phyloP scores from a whole-genome alignment of 2,113 vertebrate genomes.

The Telmatochromis brachygnathus region DNA sequence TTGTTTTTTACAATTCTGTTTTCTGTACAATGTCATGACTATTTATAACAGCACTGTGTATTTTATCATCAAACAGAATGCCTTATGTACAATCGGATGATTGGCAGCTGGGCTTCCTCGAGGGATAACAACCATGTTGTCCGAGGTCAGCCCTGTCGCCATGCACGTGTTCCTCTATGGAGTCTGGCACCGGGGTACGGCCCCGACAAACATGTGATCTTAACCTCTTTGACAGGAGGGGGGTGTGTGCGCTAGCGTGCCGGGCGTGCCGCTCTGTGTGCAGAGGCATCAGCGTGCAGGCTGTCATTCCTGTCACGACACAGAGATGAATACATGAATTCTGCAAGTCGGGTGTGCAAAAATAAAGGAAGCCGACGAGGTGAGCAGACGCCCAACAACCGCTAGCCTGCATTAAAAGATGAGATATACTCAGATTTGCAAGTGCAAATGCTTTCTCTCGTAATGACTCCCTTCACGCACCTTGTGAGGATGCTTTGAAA shows the following conservation, averaged over 20 bases:
- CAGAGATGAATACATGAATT: background rate
- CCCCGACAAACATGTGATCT: constrained; percentile 41
- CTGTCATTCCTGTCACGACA: background rate
- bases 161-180: background rate
- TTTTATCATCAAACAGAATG: constrained; percentile 4
- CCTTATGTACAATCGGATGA: background rate
- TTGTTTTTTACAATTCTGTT: background rate
- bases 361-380: background rate
- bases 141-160: constrained; percentile 13
- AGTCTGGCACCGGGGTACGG: background rate
- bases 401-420: background rate
- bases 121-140: constrained; percentile 14
- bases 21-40: background rate
- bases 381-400: background rate
- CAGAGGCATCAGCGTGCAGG: constrained; percentile 12
- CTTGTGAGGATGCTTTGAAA: background rate
- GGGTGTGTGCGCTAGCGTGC: background rate
- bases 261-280: constrained; percentile 3
- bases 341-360: background rate
- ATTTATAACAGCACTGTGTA: background rate
- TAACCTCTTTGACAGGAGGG: constrained; percentile 45
- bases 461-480: background rate
- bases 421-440: background rate
- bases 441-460: background rate
- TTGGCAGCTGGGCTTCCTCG: constrained; percentile 23